Evolutionary conservation across 2,888 invertebrate species (phyloP), one percentile per base, ranked within the genome.

Genomic region (Microchrysa polita): DNA sequence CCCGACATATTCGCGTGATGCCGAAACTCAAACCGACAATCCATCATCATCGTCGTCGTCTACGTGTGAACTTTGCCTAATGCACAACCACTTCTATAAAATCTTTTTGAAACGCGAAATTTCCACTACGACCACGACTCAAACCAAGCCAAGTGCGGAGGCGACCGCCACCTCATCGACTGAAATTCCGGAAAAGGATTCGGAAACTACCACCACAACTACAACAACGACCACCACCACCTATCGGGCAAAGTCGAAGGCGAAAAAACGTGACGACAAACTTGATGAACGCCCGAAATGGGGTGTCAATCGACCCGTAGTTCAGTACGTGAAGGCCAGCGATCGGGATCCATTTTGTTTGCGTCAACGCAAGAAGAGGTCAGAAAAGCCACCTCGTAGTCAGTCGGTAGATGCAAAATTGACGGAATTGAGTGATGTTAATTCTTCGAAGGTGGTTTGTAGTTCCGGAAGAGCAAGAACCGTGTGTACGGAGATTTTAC

Each of bases 251-350:
- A 83, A 83, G 76, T 80, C 80, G 14, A 81, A 81, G 23, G 80
- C 80, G 12, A 77, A 74, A 1, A 77, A 77, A 4, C 73, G 78
- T 34, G 78, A 78, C 44, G 76, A 76, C 20, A 83, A 82, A 79
- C 85, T 90, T 79, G 89, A 89, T 81, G 88, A 89, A 82, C 87
- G 93, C 74, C 90, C 91, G 12, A 89, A 93, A 84, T 91, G 93
- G 93, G 90, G 91, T 55, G 92, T 90, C 1, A 92, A 92, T 79
- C 87, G 90, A 77, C 94, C 94, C 5, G 90, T 91, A 23, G 92
- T 92, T 10, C 91, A 93, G 79, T 95, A 95, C 81, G 88, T 94
- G 75, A 95, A 95, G 81, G 95, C 95, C 84, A 95, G 95, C 80
- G 95, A 95, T 82, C 93, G 95, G 80, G 95, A 95, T 86, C 93